Evolutionary conservation across 2,888 invertebrate genomes (phyloP).

Genomic region (Rotaria magnacalcarata): DNA sequence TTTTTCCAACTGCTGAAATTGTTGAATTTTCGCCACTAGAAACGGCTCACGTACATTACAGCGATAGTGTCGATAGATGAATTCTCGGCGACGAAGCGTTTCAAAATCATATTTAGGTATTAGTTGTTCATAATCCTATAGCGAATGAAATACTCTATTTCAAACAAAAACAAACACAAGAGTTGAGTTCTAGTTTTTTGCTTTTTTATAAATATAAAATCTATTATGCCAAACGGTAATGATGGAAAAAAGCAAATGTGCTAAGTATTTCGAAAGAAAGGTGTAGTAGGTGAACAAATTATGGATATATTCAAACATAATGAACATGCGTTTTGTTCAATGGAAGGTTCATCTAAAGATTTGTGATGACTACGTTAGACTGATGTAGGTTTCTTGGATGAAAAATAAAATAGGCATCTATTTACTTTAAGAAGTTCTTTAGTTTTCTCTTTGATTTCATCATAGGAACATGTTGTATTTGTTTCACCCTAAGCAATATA

Average conservation of each 20-base stretch:
- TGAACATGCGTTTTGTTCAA: slow-evolving; percentile 26
- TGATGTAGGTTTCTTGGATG: not conserved
- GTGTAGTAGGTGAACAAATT: not conserved
- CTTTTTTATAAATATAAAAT: not conserved
- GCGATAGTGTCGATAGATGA: slow-evolving; percentile 23
- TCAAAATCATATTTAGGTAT: not conserved
- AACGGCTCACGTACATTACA: slow-evolving; percentile 7
- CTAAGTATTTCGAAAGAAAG: not conserved
- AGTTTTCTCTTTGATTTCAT: not conserved
- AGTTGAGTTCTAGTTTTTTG: not conserved
- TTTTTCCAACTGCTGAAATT: not conserved
- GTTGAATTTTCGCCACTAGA: not conserved
- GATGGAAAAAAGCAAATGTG: not conserved
- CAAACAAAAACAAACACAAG: not conserved
- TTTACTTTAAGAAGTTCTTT: not conserved
- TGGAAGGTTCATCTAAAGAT: slow-evolving; percentile 5
- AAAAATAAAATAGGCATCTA: not conserved
- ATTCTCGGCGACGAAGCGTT: slow-evolving; percentile 9
- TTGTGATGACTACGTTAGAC: not conserved
- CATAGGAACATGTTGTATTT: not conserved
- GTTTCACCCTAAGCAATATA: not conserved
- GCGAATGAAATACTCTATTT: not conserved
- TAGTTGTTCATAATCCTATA: not conserved
- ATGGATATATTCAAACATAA: slow-evolving; percentile 3
- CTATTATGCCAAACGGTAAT: not conserved